A percentile compares a stretch with the other conserved stretches of the same genome.
Conservation (phyloP, 2,797 vertebrate species). For the Sparidentex hasta region DNA sequence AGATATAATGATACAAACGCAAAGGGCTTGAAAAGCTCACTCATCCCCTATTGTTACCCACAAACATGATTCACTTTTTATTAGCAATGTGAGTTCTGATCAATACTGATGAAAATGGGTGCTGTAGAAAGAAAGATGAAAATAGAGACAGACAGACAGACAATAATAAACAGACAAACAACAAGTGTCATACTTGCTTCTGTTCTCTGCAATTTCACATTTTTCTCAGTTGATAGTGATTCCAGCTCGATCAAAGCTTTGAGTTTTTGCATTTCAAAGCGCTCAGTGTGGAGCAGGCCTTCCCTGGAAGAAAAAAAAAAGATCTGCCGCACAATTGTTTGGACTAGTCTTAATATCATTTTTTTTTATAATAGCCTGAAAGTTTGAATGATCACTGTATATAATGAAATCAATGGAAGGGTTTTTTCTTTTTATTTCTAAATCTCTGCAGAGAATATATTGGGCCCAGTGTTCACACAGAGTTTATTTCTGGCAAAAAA, state of each 20-base stretch:
- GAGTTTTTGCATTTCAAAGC: background rate
- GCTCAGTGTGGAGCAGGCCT: background rate
- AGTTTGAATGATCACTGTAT: background rate
- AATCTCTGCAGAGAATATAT: background rate
- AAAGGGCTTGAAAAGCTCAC: background rate
- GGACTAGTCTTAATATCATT: background rate
- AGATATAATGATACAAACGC: background rate
- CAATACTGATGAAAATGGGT: constrained; percentile 17
- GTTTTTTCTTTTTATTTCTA: background rate
- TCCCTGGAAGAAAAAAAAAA: background rate
- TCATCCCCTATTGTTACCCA: background rate
- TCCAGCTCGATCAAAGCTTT: constrained; percentile 26
- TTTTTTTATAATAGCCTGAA: background rate
- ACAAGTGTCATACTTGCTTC: background rate
- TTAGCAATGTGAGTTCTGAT: constrained; percentile 13
- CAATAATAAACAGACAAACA: constrained; percentile 10
- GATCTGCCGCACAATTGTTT: constrained; percentile 4
- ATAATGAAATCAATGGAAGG: background rate
- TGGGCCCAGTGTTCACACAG: background rate
- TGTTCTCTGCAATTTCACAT: constrained; percentile 7
- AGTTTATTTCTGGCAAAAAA: too few relatives aligned
- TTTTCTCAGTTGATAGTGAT: constrained; percentile 1
- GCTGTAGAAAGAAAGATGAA: constrained; percentile 8
- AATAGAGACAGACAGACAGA: constrained; percentile 3
- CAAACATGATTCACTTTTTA: constrained; percentile 26